Conservation (phyloP, 2,113 vertebrate species). For the Datnioides undecimradiatus region DNA sequence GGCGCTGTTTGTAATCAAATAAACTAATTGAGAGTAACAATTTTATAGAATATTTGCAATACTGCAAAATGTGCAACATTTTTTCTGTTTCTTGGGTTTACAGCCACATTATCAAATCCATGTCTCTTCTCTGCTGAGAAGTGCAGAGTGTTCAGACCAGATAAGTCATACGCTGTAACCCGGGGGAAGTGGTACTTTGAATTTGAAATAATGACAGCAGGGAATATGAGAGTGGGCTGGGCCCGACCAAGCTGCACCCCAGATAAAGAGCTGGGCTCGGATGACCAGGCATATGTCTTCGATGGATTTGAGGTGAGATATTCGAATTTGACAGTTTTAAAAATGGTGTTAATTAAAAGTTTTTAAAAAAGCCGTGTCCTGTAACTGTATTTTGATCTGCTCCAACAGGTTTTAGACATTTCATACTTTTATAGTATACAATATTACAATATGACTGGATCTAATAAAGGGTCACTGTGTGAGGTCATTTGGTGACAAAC, state of each 20-base stretch:
- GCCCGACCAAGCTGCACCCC: constrained; percentile 87
- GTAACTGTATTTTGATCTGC: too few relatives aligned
- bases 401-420: neutral
- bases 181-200: constrained; percentile 97
- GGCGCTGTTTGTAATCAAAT: neutral
- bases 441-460: neutral
- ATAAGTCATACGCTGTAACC: constrained; percentile 91
- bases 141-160: constrained; percentile 91
- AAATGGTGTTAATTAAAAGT: neutral
- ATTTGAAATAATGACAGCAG: constrained; percentile 90
- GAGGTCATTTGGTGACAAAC: too few relatives aligned
- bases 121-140: constrained; percentile 81
- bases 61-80: neutral
- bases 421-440: neutral
- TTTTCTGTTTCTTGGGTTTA: constrained; percentile 44
- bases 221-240: constrained; percentile 95
- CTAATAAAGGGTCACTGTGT: neutral
- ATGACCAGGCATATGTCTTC: constrained; percentile 92
- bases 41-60: neutral
- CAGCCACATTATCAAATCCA: constrained; percentile 65
- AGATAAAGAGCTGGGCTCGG: constrained; percentile 91
- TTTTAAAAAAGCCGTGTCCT: too few relatives aligned
- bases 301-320: constrained; percentile 91
- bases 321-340: constrained; percentile 13
- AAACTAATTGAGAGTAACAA: neutral